Percentiles rank a stretch among this genome's conserved stretches.
phyloP scores from a whole-genome alignment of 1,140 invertebrate genomes.

The Lepidurus apus region DNA sequence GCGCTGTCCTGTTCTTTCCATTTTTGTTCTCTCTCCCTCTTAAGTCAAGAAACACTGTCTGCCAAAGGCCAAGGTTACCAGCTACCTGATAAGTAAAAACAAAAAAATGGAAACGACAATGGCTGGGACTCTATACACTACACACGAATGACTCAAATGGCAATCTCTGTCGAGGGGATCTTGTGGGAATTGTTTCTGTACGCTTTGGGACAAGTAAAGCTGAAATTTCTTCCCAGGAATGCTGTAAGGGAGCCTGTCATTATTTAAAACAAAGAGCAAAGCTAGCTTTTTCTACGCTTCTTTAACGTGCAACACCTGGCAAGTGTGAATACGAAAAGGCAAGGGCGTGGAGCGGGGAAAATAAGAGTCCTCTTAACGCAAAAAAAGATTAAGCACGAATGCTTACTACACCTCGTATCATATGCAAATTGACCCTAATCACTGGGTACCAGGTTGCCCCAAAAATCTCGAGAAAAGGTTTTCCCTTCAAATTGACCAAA shows the following conservation, averaged over 20 bases:
- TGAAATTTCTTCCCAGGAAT: background rate
- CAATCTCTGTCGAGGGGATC: background rate
- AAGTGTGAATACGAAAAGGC: background rate
- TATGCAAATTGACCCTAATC: conserved; percentile 10
- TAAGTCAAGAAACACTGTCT: background rate
- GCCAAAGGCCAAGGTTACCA: background rate
- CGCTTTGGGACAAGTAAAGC: background rate
- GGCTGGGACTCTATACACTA: background rate
- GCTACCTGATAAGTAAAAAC: background rate
- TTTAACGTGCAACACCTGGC: background rate
- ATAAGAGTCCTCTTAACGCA: background rate
- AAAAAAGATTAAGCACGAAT: background rate
- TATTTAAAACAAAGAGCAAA: background rate
- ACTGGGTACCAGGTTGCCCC: background rate
- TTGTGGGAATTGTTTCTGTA: background rate
- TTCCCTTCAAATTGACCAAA: background rate
- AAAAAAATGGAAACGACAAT: background rate
- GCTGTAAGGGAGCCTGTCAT: conserved; percentile 12
- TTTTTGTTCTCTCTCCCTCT: too few species aligned
- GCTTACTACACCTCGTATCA: background rate
- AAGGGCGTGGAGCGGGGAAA: background rate
- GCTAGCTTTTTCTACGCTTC: background rate
- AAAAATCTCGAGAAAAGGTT: background rate
- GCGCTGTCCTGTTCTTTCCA: background rate
- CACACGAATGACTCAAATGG: background rate